A percentile compares a stretch with the other conserved stretches of the same genome.
Evolutionary conservation across 2,888 invertebrate genomes (phyloP).

Genomic region (Cancer borealis): DNA sequence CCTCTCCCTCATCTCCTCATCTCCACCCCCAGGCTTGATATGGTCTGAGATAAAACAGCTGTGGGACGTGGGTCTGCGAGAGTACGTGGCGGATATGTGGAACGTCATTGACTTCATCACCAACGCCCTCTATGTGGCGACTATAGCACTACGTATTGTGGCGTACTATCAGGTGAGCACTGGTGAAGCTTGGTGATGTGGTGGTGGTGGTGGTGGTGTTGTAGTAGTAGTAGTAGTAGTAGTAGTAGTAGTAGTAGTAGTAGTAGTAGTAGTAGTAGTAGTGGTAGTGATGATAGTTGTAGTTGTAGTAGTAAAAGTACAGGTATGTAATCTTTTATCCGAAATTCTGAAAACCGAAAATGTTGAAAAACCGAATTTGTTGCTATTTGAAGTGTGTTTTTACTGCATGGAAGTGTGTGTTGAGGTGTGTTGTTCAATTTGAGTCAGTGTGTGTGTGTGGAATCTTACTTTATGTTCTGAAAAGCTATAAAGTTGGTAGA

Average conservation of each 20-base stretch:
- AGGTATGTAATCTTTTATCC: not conserved
- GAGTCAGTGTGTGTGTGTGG: too few relatives aligned
- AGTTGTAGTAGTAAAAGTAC: not conserved
- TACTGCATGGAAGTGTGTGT: not conserved
- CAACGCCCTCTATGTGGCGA: conserved; percentile 98
- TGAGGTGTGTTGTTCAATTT: not conserved
- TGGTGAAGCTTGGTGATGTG: not conserved
- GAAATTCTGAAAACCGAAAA: too few relatives aligned
- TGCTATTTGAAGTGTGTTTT: too few relatives aligned
- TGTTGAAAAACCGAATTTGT: too few relatives aligned
- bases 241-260: not conserved
- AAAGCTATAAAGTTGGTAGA: too few relatives aligned
- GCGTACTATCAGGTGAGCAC: conserved; percentile 93
- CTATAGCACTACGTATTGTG: conserved; percentile 95
- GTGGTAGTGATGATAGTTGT: not conserved
- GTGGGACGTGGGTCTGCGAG: conserved; percentile 98
- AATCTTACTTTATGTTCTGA: too few relatives aligned
- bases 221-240: not conserved
- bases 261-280: not conserved
- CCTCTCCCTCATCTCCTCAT: not conserved
- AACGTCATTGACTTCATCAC: conserved; percentile 99
- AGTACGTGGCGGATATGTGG: conserved; percentile 99
- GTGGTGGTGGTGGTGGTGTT: not conserved
- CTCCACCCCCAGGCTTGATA: conserved; percentile 87
- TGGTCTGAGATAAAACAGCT: conserved; percentile 99